Percentiles rank a stretch among this genome's conserved stretches.
Conservation (phyloP, 2,113 vertebrate genomes). For the Otus sunia region DNA sequence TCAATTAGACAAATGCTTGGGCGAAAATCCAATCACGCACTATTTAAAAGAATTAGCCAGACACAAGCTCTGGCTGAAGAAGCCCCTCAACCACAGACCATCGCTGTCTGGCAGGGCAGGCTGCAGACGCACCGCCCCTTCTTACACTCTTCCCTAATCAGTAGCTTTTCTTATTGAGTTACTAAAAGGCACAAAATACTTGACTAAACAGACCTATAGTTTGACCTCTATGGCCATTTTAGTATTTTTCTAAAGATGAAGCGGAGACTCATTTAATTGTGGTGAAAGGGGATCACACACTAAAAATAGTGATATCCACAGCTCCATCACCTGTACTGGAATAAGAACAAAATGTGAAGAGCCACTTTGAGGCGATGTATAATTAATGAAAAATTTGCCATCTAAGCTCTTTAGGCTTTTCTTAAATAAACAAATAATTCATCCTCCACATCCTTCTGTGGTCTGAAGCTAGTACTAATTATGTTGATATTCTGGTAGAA, state of each 20-base stretch:
- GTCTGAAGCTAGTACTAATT: not conserved
- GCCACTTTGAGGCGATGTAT: not conserved
- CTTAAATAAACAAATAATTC: slow-evolving; percentile 30
- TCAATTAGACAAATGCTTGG: not conserved
- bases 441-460: not conserved
- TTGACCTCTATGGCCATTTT: not conserved
- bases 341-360: not conserved
- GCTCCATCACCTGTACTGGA: not conserved
- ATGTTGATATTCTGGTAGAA: not conserved
- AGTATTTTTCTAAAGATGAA: not conserved
- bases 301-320: not conserved
- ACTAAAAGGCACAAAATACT: not conserved
- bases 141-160: not conserved
- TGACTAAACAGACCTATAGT: not conserved
- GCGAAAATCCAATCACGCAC: not conserved
- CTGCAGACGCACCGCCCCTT: fast-evolving
- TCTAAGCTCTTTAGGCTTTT: slow-evolving; percentile 2
- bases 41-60: not conserved
- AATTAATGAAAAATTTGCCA: not conserved
- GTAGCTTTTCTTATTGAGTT: fast-evolving
- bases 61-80: not conserved
- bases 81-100: not conserved
- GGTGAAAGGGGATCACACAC: not conserved
- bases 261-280: not conserved
- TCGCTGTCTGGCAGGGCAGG: not conserved